These are phyloP conservation scores for Sebastes aleutianus DNA, from an alignment of 2,797 vertebrate species.

Conservation along the genomic window DNA sequence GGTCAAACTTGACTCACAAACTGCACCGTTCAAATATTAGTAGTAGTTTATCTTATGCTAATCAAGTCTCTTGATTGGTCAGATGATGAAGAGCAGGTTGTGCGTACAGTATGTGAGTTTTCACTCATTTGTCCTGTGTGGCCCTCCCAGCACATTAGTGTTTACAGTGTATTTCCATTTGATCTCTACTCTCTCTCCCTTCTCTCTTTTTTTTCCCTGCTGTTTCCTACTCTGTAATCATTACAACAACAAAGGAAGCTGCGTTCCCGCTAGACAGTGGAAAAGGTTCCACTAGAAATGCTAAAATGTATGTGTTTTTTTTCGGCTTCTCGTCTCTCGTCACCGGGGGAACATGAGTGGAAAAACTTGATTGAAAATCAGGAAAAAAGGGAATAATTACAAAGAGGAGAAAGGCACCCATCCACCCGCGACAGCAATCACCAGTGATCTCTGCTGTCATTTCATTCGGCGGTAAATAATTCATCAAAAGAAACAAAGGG, in stretches of 20 bases:
- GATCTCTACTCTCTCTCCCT: conserved; percentile 48
- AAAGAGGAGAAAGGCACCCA: conserved; percentile 66
- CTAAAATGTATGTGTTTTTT: conserved; percentile 43
- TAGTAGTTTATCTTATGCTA: conserved; percentile 26
- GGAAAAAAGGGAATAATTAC: conserved; percentile 72
- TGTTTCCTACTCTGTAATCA: conserved; percentile 69
- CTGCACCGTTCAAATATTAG: not conserved
- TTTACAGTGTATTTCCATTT: conserved; percentile 66
- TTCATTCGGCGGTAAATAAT: conserved; percentile 75
- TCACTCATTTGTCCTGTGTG: conserved; percentile 29
- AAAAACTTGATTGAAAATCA: conserved; percentile 75
- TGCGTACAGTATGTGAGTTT: conserved; percentile 20
- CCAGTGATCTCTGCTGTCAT: conserved; percentile 74
- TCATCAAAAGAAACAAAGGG: conserved; percentile 80
- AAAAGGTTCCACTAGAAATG: conserved; percentile 59
- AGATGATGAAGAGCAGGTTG: conserved; percentile 15
- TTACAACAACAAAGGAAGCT: conserved; percentile 69
- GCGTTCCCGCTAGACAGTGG: conserved; percentile 43
- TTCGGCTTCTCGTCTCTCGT: conserved; percentile 46
- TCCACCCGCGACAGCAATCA: conserved; percentile 68
- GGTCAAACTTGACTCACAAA: conserved; percentile 25
- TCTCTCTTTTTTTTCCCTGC: conserved; percentile 36
- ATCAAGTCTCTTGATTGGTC: conserved; percentile 24
- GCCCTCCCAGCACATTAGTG: conserved; percentile 56
- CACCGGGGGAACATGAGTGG: conserved; percentile 52